Percentiles rank a stretch among this genome's conserved stretches.
phyloP scores from a whole-genome alignment of 2,888 invertebrate genomes.

The Cerceris rybyensis region DNA sequence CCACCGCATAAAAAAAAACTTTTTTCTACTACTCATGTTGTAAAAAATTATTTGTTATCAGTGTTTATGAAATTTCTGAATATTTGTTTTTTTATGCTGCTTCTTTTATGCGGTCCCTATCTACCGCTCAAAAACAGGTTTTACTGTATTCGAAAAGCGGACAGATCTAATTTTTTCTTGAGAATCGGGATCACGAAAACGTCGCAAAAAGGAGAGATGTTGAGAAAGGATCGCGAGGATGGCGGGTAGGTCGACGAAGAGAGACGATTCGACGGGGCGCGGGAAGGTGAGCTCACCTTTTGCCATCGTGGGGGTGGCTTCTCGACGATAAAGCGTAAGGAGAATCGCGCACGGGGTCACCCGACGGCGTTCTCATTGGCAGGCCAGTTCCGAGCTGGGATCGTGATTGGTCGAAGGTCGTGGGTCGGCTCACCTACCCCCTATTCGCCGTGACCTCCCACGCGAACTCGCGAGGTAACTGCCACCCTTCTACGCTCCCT shows the following conservation, averaged over 20 bases:
- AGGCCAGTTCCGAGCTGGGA: constrained; percentile 70
- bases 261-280: constrained; percentile 4
- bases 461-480: constrained; percentile 76
- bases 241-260: neutral
- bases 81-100: too few relatives aligned
- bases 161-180: too few relatives aligned
- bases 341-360: constrained; percentile 74
- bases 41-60: too few relatives aligned
- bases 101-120: too few relatives aligned
- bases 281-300: constrained; percentile 51
- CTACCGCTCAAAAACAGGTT: too few relatives aligned
- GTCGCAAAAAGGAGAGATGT: too few relatives aligned
- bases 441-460: constrained; percentile 77
- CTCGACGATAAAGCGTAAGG: constrained; percentile 70
- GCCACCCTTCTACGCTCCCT: constrained; percentile 54
- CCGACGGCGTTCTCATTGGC: constrained; percentile 75
- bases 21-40: too few relatives aligned
- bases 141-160: too few relatives aligned
- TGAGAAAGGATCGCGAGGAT: too few relatives aligned
- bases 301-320: constrained; percentile 60
- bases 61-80: too few relatives aligned
- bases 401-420: constrained; percentile 79
- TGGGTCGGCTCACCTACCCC: constrained; percentile 79
- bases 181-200: too few relatives aligned
- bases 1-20: too few relatives aligned